Conservation (phyloP, 2,113 vertebrate genomes). For the Grallaria varia region DNA sequence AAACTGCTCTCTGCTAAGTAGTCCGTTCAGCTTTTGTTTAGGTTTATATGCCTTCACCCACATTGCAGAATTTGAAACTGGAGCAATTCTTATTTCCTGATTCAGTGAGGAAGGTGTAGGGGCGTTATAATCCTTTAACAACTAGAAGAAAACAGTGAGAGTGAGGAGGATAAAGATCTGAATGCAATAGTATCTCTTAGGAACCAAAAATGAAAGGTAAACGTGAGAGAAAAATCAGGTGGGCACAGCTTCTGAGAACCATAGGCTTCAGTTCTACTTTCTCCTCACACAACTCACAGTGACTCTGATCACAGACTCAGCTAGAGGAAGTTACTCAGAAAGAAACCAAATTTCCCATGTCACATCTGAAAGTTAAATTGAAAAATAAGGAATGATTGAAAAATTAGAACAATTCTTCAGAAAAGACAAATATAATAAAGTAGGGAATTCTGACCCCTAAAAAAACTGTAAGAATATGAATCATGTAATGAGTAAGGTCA, state of each 20-base stretch:
- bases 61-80: constrained; percentile 2
- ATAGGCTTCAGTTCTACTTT: neutral
- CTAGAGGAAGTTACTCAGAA: neutral
- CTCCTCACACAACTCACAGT: neutral
- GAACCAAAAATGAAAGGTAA: neutral
- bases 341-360: neutral
- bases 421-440: constrained; percentile 44
- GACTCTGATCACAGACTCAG: neutral
- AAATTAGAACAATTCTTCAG: constrained; percentile 16
- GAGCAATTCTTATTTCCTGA: neutral
- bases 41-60: neutral
- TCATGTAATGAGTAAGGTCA: constrained; percentile 2
- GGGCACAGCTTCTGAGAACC: neutral
- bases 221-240: neutral
- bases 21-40: constrained; percentile 49
- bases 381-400: constrained; percentile 1
- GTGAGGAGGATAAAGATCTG: neutral
- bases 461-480: constrained; percentile 10
- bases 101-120: neutral
- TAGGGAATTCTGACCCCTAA: constrained; percentile 14
- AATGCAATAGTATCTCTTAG: neutral
- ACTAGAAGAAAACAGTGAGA: constrained; percentile 16
- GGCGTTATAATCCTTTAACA: neutral
- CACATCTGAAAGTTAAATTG: neutral
- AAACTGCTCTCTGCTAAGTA: constrained; percentile 53